Evolutionary conservation across 1,140 invertebrate genomes (phyloP), one percentile per base, ranked within the genome.

Genomic region (Lineus longissimus): DNA sequence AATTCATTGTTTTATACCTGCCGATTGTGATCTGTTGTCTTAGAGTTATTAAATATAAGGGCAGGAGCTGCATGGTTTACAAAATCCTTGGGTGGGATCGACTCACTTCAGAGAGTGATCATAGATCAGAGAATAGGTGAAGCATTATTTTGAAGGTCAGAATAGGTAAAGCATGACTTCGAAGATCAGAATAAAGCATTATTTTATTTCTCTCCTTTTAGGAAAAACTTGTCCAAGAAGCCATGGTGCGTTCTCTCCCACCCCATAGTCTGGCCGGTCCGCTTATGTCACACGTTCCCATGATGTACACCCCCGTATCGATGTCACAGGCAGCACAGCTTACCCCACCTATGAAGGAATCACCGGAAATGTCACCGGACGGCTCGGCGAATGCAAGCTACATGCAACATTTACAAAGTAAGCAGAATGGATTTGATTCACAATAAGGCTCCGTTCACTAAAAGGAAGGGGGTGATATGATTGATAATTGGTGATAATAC

Each of bases 201-300:
- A 15, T 36, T 36, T 15, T 36, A 4, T 36, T 51, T 51, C 33
- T 23, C 55, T 29, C 55, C 59, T 65, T 67, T 11, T 67, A 81
- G 77, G 79, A 81, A 45, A 73, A 70, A 41, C 59, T 78, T 56
- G 68, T 81, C 9, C 78, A 80, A 59, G 77, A 79, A 62, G 68
- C 71, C 19, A 54, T 81, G 33, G 76, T 74, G 1, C 70, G 76
- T 6, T 75, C 77, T 58, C 60, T 75, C 62, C 68, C 73, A 47
- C 64, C 70, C 9, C 68, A 68, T 36, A 68, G 66, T 19, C 68
- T 73, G 31, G 71, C 72, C 36, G 73, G 66, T 54, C 69, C 75
- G 55, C 71, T 75, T 55, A 43, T 40, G 55, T 51, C 59, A 54
- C 55, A 58, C 1, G 54, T 36, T 41, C 54, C 54, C 19, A 60